phyloP scores from a whole-genome alignment of 2,113 vertebrate species.

The Tympanuchus pallidicinctus region DNA sequence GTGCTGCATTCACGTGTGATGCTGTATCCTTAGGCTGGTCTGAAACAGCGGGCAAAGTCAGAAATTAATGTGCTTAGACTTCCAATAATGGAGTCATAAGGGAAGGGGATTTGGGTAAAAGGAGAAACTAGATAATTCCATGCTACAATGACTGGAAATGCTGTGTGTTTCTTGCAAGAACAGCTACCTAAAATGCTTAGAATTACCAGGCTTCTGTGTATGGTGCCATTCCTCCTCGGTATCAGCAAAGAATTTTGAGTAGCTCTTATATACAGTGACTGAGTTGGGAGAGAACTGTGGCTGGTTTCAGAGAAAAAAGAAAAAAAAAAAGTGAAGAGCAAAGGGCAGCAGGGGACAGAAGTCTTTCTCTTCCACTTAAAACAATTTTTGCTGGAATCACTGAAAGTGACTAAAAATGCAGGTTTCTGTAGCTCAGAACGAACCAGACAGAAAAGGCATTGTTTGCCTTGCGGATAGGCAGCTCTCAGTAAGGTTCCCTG shows the following conservation, averaged over 20 bases:
- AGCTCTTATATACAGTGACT: background rate
- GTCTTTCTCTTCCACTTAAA: background rate
- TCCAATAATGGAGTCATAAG: background rate
- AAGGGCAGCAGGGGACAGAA: background rate
- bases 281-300: background rate
- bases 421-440: background rate
- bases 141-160: background rate
- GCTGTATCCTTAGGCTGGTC: background rate
- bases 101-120: background rate
- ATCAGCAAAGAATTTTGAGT: background rate
- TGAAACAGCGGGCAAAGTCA: background rate
- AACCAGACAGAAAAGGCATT: background rate
- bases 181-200: background rate
- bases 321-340: background rate
- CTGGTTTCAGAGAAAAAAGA: background rate
- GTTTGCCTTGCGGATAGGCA: rapidly evolving
- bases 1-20: background rate
- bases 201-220: background rate
- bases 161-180: background rate
- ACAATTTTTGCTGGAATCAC: background rate
- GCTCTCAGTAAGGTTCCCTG: background rate
- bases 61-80: background rate
- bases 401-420: rapidly evolving
- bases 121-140: background rate
- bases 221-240: background rate